Evolutionary conservation across 2,113 vertebrate genomes (phyloP).

Genomic region (Peromyscus californicus): DNA sequence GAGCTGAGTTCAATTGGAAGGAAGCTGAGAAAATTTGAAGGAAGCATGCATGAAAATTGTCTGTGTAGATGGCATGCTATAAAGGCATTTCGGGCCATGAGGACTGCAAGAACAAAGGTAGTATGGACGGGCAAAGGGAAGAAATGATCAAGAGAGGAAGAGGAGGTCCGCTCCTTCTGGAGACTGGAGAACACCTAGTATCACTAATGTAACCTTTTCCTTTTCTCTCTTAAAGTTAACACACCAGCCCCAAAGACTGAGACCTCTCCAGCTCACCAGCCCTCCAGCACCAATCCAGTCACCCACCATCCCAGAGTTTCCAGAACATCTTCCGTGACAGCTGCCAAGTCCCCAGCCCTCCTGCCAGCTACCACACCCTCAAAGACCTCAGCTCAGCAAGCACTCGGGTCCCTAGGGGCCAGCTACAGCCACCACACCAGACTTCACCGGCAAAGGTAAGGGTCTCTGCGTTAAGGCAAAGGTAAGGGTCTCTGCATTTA

Average conservation of each 20-base stretch:
- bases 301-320: not conserved
- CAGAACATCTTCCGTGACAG: not conserved
- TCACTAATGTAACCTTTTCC: not conserved
- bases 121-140: not conserved
- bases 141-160: not conserved
- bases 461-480: not conserved
- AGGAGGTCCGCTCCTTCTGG: not conserved
- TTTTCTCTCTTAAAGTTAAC: conserved; percentile 20
- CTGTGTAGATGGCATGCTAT: not conserved
- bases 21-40: not conserved
- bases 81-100: not conserved
- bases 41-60: not conserved
- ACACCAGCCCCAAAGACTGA: not conserved
- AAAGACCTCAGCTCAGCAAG: not conserved
- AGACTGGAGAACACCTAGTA: not conserved
- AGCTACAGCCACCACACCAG: conserved; percentile 47
- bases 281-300: not conserved
- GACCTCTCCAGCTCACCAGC: not conserved
- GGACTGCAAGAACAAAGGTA: not conserved
- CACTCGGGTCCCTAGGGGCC: not conserved
- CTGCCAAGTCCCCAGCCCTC: not conserved
- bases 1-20: conserved; percentile 9
- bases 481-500: no score
- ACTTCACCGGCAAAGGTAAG: conserved; percentile 69
- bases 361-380: not conserved